phyloP scores from a whole-genome alignment of 2,888 invertebrate genomes.

The Syrista parreyssii region DNA sequence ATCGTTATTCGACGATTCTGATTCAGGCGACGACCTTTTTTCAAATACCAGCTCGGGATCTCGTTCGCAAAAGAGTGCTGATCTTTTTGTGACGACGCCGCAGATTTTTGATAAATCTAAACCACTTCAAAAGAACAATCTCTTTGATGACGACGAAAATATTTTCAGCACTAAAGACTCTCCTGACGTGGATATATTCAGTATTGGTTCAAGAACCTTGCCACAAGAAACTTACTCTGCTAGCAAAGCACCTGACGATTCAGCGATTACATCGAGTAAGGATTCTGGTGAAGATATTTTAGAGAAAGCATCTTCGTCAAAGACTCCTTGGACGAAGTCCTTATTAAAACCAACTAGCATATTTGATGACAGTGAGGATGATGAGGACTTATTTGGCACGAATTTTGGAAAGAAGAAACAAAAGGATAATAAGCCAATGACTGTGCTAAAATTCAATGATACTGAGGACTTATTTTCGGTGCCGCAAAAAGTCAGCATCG shows the following conservation, averaged over 20 bases:
- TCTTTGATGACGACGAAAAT: constrained; percentile 51
- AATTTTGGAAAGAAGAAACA: constrained; percentile 17
- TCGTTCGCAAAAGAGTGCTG: constrained; percentile 52
- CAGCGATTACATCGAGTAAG: not conserved
- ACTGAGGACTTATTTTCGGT: not conserved
- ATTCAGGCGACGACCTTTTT: constrained; percentile 60
- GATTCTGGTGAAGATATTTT: constrained; percentile 1
- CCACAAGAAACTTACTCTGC: not conserved
- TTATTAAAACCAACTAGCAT: constrained; percentile 34
- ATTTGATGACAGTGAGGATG: constrained; percentile 47
- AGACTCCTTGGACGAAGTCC: constrained; percentile 13
- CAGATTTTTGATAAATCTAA: constrained; percentile 37
- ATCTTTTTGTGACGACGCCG: constrained; percentile 35
- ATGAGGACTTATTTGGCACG: constrained; percentile 43
- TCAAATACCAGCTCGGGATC: constrained; percentile 53
- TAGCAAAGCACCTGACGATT: not conserved
- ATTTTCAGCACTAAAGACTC: constrained; percentile 43
- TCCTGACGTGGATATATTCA: constrained; percentile 53
- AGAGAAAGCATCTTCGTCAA: constrained; percentile 6
- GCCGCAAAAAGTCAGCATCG: not conserved
- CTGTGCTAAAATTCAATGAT: not conserved
- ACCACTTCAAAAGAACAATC: constrained; percentile 30
- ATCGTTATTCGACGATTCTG: constrained; percentile 59
- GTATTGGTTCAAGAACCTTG: constrained; percentile 12
- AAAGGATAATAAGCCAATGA: not conserved